A percentile compares a stretch with the other conserved stretches of the same genome.
phyloP scores from a whole-genome alignment of 2,797 vertebrate species.

The Microctenopoma lineatum region DNA sequence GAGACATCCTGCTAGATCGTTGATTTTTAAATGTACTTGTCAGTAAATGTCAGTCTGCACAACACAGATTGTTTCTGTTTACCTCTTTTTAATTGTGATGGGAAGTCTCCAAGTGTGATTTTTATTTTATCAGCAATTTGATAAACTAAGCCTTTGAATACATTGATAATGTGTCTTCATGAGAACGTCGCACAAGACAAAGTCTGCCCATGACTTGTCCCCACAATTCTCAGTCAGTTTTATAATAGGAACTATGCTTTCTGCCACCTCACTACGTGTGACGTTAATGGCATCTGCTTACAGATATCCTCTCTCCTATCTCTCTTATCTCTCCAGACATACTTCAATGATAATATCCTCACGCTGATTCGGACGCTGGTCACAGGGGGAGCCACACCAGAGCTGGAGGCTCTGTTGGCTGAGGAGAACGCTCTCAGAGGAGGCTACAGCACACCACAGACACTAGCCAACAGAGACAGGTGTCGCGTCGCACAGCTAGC shows the following conservation, averaged over 20 bases:
- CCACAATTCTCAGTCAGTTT: constrained; percentile 81
- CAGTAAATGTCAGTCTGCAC: neutral
- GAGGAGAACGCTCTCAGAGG: constrained; percentile 97
- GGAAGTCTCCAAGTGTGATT: neutral
- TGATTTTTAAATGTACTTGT: neutral
- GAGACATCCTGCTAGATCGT: neutral
- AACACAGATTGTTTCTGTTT: neutral
- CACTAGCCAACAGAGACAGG: constrained; percentile 97
- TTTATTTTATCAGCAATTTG: neutral
- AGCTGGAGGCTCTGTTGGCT: constrained; percentile 95
- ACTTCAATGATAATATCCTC: constrained; percentile 99
- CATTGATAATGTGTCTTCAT: neutral
- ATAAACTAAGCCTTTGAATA: neutral
- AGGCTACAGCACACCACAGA: constrained; percentile 98
- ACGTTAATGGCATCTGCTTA: constrained; percentile 81
- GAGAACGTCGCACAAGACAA: constrained; percentile 40
- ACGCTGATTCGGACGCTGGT: constrained; percentile 98
- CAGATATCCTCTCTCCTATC: constrained; percentile 69
- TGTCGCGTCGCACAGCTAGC: constrained; percentile 98
- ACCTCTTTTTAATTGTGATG: neutral
- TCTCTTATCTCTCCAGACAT: constrained; percentile 88
- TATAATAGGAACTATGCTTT: constrained; percentile 57
- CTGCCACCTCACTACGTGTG: constrained; percentile 62
- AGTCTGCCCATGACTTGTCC: constrained; percentile 79
- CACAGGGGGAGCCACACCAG: constrained; percentile 97